A percentile compares a stretch with the other conserved stretches of the same genome.
Conservation (phyloP, 2,888 invertebrate species). For the Craniophora ligustri region DNA sequence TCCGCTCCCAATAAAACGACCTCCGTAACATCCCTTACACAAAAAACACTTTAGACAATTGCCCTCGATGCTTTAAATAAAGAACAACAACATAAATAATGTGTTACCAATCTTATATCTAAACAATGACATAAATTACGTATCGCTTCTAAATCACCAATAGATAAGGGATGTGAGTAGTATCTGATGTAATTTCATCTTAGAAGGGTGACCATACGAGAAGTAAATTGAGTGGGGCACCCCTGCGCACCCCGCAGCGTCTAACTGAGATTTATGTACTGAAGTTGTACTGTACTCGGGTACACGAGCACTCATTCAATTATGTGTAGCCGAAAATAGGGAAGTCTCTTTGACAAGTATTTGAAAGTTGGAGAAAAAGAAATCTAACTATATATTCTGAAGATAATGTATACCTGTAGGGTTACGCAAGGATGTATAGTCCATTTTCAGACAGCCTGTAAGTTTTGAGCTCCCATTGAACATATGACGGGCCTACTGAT, state of each 20-base stretch:
- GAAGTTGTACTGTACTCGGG: constrained; percentile 49
- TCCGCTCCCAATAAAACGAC: no score
- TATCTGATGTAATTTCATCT: constrained; percentile 78
- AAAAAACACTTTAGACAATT: constrained; percentile 34
- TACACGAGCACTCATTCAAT: constrained; percentile 48
- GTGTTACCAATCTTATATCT: constrained; percentile 39
- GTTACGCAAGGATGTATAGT: no score
- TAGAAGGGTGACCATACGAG: constrained; percentile 75
- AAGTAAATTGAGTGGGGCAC: constrained; percentile 75
- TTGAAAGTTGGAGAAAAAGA: constrained; percentile 13
- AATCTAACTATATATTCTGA: no score
- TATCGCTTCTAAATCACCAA: constrained; percentile 60
- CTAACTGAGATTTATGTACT: constrained; percentile 67
- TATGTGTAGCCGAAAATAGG: constrained; percentile 32
- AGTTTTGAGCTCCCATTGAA: no score
- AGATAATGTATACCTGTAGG: no score
- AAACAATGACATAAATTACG: constrained; percentile 53
- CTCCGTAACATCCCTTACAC: no score
- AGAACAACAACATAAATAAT: constrained; percentile 43
- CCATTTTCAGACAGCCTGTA: no score
- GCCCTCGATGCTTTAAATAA: constrained; percentile 17
- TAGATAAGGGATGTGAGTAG: constrained; percentile 67
- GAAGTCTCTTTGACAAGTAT: constrained; percentile 29
- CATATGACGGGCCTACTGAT: no score
- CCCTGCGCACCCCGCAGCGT: constrained; percentile 64